Evolutionary conservation across 2,888 invertebrate genomes (phyloP).

Genomic region (Catocala fraxini): DNA sequence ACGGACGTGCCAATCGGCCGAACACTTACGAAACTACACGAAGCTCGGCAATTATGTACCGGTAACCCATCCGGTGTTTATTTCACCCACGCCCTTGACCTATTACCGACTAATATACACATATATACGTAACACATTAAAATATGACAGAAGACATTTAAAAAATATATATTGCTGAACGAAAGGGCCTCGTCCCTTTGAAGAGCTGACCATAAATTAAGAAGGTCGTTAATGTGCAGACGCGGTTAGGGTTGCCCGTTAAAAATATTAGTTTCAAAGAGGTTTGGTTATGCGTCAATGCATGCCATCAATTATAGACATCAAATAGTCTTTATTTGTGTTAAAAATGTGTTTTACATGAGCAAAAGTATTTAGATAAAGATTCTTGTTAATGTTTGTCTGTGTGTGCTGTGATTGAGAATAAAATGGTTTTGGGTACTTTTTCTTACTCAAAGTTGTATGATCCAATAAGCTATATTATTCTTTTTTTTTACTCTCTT

Average conservation of each 20-base stretch:
- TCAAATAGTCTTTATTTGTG: slow-evolving; percentile 6
- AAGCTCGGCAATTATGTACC: slow-evolving; percentile 34
- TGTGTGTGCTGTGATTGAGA: too few species aligned
- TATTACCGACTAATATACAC: slow-evolving; percentile 25
- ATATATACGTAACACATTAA: slow-evolving; percentile 28
- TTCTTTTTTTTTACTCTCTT: too few species aligned
- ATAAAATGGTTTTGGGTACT: too few species aligned
- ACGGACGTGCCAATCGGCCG: slow-evolving; percentile 31
- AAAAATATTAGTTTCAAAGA: slow-evolving; percentile 10
- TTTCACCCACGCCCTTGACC: slow-evolving; percentile 35
- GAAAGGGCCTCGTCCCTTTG: slow-evolving; percentile 51
- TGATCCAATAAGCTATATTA: too few species aligned
- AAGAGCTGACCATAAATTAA: slow-evolving; percentile 56
- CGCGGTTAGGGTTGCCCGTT: slow-evolving; percentile 40
- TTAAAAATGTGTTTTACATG: too few species aligned
- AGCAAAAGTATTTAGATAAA: too few species aligned
- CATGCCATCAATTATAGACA: slow-evolving; percentile 10
- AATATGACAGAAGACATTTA: slow-evolving; percentile 45
- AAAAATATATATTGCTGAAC: slow-evolving; percentile 55
- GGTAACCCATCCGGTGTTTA: slow-evolving; percentile 4
- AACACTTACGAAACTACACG: slow-evolving; percentile 38
- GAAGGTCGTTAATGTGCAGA: slow-evolving; percentile 46
- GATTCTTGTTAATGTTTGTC: too few species aligned
- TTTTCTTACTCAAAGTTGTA: too few species aligned
- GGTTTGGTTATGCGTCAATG: slow-evolving; percentile 2